Conservation (phyloP, 2,113 vertebrate genomes). For the Machaerirhynchus nigripectus region DNA sequence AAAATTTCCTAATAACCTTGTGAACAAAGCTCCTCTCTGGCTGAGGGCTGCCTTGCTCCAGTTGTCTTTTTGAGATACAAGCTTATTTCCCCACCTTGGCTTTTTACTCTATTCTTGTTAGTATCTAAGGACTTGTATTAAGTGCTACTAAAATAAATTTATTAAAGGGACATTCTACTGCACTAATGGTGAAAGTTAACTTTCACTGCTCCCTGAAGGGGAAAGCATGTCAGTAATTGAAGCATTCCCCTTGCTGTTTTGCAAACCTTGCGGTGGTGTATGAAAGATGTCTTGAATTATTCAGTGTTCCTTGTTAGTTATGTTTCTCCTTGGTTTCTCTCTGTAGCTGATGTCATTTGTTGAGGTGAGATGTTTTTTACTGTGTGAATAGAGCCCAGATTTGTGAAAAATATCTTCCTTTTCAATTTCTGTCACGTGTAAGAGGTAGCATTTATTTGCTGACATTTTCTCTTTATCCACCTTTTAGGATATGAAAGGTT, state of each 20-base stretch:
- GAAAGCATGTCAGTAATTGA: conserved; percentile 11
- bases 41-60: background rate
- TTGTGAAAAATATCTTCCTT: background rate
- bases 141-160: conserved; percentile 15
- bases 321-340: conserved; percentile 31
- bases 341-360: background rate
- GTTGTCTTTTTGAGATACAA: background rate
- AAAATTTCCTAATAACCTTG: background rate
- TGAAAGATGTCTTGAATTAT: conserved; percentile 56
- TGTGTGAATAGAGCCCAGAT: background rate
- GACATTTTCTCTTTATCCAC: background rate
- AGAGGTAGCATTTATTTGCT: background rate
- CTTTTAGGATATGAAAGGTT: background rate
- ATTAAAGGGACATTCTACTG: background rate
- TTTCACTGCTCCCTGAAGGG: conserved; percentile 32
- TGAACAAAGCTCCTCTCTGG: background rate
- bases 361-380: background rate
- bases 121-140: background rate
- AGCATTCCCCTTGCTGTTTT: background rate
- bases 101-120: background rate
- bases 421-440: background rate
- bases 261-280: background rate
- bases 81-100: background rate
- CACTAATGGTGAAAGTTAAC: conserved; percentile 24
- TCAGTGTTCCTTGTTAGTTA: conserved; percentile 26